A percentile compares a stretch with the other conserved stretches of the same genome.
Conservation (phyloP, 2,888 invertebrate genomes). For the Entomobrya proxima region DNA sequence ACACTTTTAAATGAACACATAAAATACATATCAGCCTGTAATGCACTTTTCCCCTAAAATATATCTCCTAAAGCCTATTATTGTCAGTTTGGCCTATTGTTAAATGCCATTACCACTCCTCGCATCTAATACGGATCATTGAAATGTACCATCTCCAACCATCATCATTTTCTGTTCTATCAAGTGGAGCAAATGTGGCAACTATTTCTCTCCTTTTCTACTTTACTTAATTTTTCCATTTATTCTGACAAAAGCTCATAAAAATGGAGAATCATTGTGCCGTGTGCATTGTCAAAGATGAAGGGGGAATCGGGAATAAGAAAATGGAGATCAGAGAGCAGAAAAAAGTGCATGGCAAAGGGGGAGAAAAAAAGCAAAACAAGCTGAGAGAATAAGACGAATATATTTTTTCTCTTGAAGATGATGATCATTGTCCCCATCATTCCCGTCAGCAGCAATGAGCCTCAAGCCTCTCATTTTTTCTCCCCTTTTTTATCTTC, state of each 20-base stretch:
- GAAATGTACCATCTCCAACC: slow-evolving; percentile 11
- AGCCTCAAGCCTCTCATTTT: slow-evolving; percentile 45
- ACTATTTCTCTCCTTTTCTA: slow-evolving; percentile 37
- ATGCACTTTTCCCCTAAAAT: slow-evolving; percentile 19
- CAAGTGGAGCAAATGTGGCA: slow-evolving; percentile 34
- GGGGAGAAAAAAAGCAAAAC: slow-evolving; percentile 12
- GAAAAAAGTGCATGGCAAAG: slow-evolving; percentile 36
- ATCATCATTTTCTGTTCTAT: slow-evolving; percentile 20
- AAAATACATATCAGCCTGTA: not conserved
- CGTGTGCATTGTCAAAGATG: not conserved
- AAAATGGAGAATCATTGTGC: slow-evolving; percentile 56
- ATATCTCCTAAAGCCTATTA: slow-evolving; percentile 18
- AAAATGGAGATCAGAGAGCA: slow-evolving; percentile 56
- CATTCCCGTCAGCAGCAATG: slow-evolving; percentile 44
- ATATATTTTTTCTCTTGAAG: slow-evolving; percentile 7
- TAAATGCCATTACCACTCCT: not conserved
- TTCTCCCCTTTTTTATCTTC: slow-evolving; percentile 47
- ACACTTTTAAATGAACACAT: slow-evolving; percentile 38
- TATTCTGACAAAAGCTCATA: slow-evolving; percentile 66
- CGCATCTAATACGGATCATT: slow-evolving; percentile 5
- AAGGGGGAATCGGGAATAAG: slow-evolving; percentile 10
- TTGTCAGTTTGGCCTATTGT: slow-evolving; percentile 34
- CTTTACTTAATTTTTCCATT: slow-evolving; percentile 65
- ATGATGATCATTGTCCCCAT: slow-evolving; percentile 50
- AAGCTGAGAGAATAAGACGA: slow-evolving; percentile 15